These are phyloP conservation scores for Orthonychiurus folsomi DNA, from an alignment of 2,888 invertebrate genomes.

Conservation along the genomic window DNA sequence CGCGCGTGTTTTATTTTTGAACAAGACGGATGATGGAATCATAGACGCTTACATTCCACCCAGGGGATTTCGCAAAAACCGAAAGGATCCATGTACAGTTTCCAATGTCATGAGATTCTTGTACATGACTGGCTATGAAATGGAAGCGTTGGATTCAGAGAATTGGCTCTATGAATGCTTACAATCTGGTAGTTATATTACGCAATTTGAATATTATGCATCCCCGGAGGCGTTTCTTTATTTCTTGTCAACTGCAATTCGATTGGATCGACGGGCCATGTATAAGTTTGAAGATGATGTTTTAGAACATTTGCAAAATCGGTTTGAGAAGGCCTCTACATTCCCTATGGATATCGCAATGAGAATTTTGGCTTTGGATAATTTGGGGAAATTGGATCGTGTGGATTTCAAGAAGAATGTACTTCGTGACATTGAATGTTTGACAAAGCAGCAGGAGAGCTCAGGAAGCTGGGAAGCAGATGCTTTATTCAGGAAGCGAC, in stretches of 20 bases:
- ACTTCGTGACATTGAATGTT: neutral
- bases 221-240: conserved; percentile 10
- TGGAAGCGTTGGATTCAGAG: neutral
- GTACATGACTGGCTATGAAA: neutral
- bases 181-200: neutral
- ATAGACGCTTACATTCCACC: conserved; percentile 7
- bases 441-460: neutral
- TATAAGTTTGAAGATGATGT: neutral
- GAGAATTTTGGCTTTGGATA: conserved; percentile 5
- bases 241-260: conserved; percentile 1
- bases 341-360: conserved; percentile 10
- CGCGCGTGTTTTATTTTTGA: neutral
- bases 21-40: neutral
- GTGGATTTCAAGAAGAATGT: neutral
- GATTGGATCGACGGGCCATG: neutral
- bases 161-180: conserved; percentile 1
- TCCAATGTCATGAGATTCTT: conserved; percentile 2
- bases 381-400: neutral
- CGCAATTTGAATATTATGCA: neutral
- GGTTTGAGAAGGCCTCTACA: neutral
- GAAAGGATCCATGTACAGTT: neutral
- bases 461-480: neutral
- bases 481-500: neutral
- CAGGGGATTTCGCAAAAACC: neutral
- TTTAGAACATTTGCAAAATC: neutral